Percentiles rank a stretch among this genome's conserved stretches.
Conservation (phyloP, 2,797 vertebrate genomes). For the Xiphorhynchus erythropygius region DNA sequence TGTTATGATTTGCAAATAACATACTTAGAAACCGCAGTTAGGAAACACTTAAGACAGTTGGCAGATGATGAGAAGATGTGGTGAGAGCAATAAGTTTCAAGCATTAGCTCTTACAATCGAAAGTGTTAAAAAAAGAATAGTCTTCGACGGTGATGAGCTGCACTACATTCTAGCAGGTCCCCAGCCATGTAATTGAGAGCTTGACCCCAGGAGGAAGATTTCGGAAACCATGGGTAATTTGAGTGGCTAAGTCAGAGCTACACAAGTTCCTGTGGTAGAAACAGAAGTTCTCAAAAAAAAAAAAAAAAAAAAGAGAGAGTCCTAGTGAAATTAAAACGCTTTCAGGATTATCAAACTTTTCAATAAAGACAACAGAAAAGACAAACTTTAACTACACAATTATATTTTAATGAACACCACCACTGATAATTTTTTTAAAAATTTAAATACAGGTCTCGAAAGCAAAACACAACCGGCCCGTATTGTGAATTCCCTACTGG, state of each 20-base stretch:
- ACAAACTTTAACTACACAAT: background rate
- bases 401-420: background rate
- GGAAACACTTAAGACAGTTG: background rate
- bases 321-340: background rate
- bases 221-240: background rate
- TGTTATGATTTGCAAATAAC: background rate
- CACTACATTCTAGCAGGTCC: background rate
- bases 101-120: background rate
- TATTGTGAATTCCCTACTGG: background rate
- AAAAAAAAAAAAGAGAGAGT: background rate
- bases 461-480: accelerated
- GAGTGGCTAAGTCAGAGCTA: background rate
- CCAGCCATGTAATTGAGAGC: background rate
- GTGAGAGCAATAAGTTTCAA: background rate
- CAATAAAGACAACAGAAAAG: background rate
- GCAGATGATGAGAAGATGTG: background rate
- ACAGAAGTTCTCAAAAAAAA: background rate
- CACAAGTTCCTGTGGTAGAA: background rate
- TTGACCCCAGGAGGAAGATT: background rate
- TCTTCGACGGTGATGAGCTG: background rate
- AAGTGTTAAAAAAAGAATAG: background rate
- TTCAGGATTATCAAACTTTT: background rate
- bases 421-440: background rate
- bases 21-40: background rate
- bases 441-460: background rate